phyloP scores from a whole-genome alignment of 2,797 vertebrate genomes.

The Melanotaenia nigrans region DNA sequence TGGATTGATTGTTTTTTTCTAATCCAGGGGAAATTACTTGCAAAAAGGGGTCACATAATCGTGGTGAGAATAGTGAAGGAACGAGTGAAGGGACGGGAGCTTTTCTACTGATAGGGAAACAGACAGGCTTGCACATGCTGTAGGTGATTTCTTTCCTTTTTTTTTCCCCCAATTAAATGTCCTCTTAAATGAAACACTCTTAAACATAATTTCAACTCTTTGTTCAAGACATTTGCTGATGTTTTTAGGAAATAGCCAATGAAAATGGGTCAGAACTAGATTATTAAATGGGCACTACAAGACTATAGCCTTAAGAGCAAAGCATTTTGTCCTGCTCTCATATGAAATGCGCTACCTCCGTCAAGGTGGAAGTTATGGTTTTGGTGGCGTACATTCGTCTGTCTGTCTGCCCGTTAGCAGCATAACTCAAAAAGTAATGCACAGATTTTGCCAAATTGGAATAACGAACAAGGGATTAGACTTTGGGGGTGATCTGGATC shows the following conservation, averaged over 20 bases:
- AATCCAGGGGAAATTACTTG: conserved; percentile 84
- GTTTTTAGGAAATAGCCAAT: background rate
- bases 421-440: too few relatives aligned
- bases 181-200: conserved; percentile 20
- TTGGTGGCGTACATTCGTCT: too few relatives aligned
- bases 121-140: conserved; percentile 4
- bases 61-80: conserved; percentile 61
- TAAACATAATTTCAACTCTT: conserved; percentile 6
- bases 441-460: too few relatives aligned
- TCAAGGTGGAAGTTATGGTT: too few relatives aligned
- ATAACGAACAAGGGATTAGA: too few relatives aligned
- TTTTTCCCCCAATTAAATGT: conserved; percentile 16
- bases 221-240: conserved; percentile 3
- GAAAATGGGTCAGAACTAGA: conserved; percentile 4
- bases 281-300: background rate
- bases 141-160: conserved; percentile 31
- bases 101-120: background rate
- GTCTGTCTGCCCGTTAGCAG: too few relatives aligned
- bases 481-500: too few relatives aligned
- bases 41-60: conserved; percentile 77
- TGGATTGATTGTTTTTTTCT: conserved; percentile 86
- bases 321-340: too few relatives aligned
- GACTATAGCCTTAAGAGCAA: background rate
- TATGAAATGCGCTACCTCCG: too few relatives aligned
- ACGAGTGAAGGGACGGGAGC: conserved; percentile 52